phyloP scores from a whole-genome alignment of 2,888 invertebrate species.

The Hybos culiciformis region DNA sequence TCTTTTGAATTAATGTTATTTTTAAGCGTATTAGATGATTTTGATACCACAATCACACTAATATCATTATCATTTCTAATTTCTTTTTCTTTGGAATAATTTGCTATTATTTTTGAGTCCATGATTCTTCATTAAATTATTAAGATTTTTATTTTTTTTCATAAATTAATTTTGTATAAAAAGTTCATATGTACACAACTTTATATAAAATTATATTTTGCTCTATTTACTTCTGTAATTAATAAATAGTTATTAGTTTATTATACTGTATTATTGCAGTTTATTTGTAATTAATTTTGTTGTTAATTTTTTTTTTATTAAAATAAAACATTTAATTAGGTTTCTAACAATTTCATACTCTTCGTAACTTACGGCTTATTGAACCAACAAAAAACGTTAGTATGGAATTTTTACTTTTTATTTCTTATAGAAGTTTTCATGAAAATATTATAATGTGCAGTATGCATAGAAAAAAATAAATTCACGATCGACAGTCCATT shows the following conservation, averaged over 20 bases:
- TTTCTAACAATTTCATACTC: too few relatives aligned
- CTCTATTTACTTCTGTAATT: too few relatives aligned
- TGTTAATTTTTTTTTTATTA: too few relatives aligned
- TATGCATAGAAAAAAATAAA: too few relatives aligned
- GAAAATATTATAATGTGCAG: too few relatives aligned
- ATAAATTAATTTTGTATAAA: background rate
- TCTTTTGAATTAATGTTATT: slow-evolving; percentile 35
- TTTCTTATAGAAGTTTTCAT: background rate
- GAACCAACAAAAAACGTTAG: background rate
- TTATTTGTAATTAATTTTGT: too few relatives aligned
- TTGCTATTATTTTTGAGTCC: background rate
- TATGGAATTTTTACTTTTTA: background rate
- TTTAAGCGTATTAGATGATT: slow-evolving; percentile 32
- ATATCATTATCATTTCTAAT: slow-evolving; percentile 25
- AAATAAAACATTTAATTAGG: too few relatives aligned
- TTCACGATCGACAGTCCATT: too few relatives aligned
- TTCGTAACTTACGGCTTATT: too few relatives aligned
- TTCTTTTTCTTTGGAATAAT: slow-evolving; percentile 10
- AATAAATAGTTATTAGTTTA: too few relatives aligned
- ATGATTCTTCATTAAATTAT: background rate
- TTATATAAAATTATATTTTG: background rate
- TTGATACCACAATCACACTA: slow-evolving; percentile 29
- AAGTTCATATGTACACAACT: background rate
- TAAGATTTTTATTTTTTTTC: background rate
- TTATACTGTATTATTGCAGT: too few relatives aligned